Conservation (phyloP, 2,797 vertebrate genomes). For the Characodon lateralis region DNA sequence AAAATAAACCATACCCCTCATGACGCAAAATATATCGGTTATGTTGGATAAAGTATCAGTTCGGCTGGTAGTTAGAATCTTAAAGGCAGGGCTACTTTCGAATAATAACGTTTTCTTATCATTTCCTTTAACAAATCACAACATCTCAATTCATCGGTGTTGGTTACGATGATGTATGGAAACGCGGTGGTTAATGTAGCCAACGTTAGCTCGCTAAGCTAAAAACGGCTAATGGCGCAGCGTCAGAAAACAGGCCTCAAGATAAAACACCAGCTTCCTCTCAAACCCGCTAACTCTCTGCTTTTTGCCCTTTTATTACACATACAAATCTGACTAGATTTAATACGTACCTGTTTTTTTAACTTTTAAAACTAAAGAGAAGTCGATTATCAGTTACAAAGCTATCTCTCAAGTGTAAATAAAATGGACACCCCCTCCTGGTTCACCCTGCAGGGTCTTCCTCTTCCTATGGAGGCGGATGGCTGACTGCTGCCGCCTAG, state of each 20-base stretch:
- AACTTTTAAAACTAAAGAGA: constrained; percentile 31
- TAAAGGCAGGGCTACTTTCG: not conserved
- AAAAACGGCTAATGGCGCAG: constrained; percentile 65
- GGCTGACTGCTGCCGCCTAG: constrained; percentile 23
- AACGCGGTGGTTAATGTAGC: not conserved
- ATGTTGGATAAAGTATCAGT: no score
- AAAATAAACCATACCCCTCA: not conserved
- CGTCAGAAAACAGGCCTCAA: constrained; percentile 52
- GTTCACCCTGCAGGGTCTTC: constrained; percentile 52
- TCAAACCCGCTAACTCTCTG: fast-evolving
- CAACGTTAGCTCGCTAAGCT: constrained; percentile 50
- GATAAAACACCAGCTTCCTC: not conserved
- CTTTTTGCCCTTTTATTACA: fast-evolving
- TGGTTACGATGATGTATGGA: fast-evolving
- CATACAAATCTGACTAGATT: fast-evolving
- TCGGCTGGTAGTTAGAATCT: no score
- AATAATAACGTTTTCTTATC: no score
- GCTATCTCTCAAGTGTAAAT: constrained; percentile 66
- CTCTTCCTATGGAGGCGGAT: constrained; percentile 17
- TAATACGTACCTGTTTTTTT: constrained; percentile 56
- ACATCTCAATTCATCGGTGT: not conserved
- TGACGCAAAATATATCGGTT: not conserved
- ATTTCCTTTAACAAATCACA: not conserved
- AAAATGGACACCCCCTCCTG: constrained; percentile 76
- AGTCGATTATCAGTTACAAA: constrained; percentile 23